Evolutionary conservation across 2,888 invertebrate species (phyloP), one percentile per base, ranked within the genome.

Genomic region (Prenolepis imparis): DNA sequence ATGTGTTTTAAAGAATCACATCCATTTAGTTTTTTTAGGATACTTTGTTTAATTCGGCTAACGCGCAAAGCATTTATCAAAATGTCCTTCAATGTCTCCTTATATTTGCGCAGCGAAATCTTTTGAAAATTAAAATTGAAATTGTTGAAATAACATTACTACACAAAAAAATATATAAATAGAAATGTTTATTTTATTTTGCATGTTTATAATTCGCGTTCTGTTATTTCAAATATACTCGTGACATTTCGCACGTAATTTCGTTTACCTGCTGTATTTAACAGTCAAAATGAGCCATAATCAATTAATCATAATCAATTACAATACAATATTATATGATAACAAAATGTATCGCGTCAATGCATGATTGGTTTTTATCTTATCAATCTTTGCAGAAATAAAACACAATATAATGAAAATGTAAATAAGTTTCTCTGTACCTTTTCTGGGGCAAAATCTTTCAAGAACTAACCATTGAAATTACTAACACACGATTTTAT

Each of bases 361-460:
- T 36, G 5, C 5, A 52, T 24, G 36, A 57, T 28, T 67, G n/a
- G n/a, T n/a, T 41, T 21, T 68, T 52, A 28, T 59, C 59, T 80
- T 59, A 80, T 59, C 59, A 1, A 59, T 59, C 24, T 32, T 59
- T 18, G 15, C 57, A 15, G 59, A 44, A 59, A 80, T 24, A 24
- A 72, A 24, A 44, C 32, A 72, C 32, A 72, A 18, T 32, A 18
- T 18, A 8, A 12, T 18, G 0, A 72, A 72, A 70, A 41, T 24
- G 11, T 52, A 55, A 8, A 2, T 32, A 36, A 78, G 6, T 57
- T n/a, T 28, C 28, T 32, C 1, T 28, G 28, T 28, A 2, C 28
- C 3, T 28, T 32, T 61, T n/a, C 9, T 74, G 32, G 11, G 21
- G 32, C 21, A 44, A 73, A 41, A 61, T 11, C 61, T 44, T 44